Evolutionary conservation across 2,888 invertebrate genomes (phyloP).

Genomic region (Flexamia atlantica): DNA sequence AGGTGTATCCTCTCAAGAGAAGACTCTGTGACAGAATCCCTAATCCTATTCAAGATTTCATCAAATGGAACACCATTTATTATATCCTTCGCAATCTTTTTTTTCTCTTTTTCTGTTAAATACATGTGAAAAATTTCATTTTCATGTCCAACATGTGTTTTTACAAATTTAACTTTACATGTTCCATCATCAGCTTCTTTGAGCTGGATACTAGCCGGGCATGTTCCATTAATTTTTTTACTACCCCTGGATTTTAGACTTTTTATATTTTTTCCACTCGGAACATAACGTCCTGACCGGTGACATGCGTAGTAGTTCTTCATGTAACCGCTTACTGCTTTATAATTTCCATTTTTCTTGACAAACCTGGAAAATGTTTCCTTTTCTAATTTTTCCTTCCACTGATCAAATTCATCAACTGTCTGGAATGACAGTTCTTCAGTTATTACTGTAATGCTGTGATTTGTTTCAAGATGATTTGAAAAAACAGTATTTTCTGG

Average conservation of each 20-base stretch:
- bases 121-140: background rate
- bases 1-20: conserved; percentile 1
- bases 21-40: background rate
- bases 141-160: conserved; percentile 20
- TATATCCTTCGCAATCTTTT: background rate
- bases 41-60: background rate
- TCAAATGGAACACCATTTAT: background rate
- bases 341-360: background rate
- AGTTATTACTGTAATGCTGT: too few relatives aligned
- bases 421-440: background rate
- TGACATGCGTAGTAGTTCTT: too few relatives aligned
- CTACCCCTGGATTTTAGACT: background rate
- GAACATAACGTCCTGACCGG: too few relatives aligned
- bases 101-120: conserved; percentile 1
- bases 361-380: background rate
- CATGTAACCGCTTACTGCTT: too few relatives aligned
- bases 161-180: conserved; percentile 2
- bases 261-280: background rate
- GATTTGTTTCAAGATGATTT: too few relatives aligned
- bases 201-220: background rate
- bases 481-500: too few relatives aligned
- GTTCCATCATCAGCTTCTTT: background rate
- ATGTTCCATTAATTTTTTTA: conserved; percentile 40
- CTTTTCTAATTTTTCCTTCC: background rate
- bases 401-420: background rate